A percentile compares a stretch with the other conserved stretches of the same genome.
phyloP scores from a whole-genome alignment of 2,888 invertebrate species.

The Drepanosiphum platanoidis region DNA sequence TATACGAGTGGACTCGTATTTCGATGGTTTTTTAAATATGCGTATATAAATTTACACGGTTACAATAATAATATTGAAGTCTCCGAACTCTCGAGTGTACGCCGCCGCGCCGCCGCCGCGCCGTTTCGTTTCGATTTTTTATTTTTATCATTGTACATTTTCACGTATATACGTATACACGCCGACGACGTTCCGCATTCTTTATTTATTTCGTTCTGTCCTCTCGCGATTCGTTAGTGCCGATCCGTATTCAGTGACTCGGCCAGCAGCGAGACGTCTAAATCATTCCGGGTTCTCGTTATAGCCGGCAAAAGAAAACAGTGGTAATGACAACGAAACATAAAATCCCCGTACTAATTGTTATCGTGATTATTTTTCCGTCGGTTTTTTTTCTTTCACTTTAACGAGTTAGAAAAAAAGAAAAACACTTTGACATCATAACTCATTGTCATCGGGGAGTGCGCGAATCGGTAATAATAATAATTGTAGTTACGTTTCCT shows the following conservation, averaged over 20 bases:
- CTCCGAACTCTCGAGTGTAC: not conserved
- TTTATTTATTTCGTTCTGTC: no score
- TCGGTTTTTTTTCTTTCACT: no score
- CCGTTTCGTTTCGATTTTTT: not conserved
- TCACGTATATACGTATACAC: not conserved
- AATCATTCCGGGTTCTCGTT: not conserved
- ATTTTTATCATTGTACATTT: not conserved
- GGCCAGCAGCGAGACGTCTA: not conserved
- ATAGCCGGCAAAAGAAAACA: not conserved
- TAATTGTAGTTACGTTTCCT: no score
- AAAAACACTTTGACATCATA: not conserved
- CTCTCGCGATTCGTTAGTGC: no score
- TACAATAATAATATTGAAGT: not conserved
- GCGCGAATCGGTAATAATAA: no score
- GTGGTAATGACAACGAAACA: not conserved
- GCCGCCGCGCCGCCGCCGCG: no score
- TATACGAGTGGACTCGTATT: not conserved
- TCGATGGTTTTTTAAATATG: no score
- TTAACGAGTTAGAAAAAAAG: not conserved
- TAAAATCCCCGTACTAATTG: not conserved
- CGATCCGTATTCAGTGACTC: no score
- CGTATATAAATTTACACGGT: no score
- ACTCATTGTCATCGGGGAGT: no score
- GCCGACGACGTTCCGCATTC: not conserved
- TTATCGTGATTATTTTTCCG: no score